Percentiles rank a stretch among this genome's conserved stretches.
These are phyloP conservation scores for Pachydiplax longipennis DNA, from an alignment of 2,888 invertebrate genomes.

Conservation along the genomic window DNA sequence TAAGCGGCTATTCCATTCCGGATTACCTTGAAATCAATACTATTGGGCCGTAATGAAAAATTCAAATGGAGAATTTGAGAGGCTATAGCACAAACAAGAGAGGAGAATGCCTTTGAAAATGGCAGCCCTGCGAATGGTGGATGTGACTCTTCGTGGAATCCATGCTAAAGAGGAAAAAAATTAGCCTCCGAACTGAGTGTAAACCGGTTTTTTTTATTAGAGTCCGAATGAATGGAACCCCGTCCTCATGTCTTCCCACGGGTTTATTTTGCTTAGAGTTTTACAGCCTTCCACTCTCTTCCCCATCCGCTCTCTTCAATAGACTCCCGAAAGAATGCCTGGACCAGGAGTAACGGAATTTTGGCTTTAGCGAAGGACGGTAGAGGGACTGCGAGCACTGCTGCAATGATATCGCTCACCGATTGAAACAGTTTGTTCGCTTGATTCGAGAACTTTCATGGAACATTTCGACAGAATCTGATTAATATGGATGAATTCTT, in stretches of 20 bases:
- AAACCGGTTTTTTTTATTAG: neutral
- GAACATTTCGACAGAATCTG: no score
- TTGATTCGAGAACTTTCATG: no score
- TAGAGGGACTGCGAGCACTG: no score
- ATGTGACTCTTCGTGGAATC: neutral
- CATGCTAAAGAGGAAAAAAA: neutral
- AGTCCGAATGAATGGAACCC: neutral
- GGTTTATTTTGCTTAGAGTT: neutral
- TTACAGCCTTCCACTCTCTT: neutral
- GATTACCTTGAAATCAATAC: no score
- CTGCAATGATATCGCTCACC: no score
- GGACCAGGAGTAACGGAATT: no score
- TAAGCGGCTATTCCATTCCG: no score
- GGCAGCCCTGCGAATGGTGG: neutral
- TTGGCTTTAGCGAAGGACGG: no score
- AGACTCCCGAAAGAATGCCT: neutral
- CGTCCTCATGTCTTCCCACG: neutral
- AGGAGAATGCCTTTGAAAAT: neutral
- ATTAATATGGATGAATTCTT: no score
- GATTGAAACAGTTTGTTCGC: no score
- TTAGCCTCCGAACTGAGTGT: neutral
- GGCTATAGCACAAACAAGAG: neutral
- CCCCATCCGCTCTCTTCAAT: neutral
- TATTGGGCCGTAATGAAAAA: neutral
- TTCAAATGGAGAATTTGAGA: neutral